A percentile compares a stretch with the other conserved stretches of the same genome.
phyloP scores from a whole-genome alignment of 2,888 invertebrate species.

The Ophonus ardosiacus region DNA sequence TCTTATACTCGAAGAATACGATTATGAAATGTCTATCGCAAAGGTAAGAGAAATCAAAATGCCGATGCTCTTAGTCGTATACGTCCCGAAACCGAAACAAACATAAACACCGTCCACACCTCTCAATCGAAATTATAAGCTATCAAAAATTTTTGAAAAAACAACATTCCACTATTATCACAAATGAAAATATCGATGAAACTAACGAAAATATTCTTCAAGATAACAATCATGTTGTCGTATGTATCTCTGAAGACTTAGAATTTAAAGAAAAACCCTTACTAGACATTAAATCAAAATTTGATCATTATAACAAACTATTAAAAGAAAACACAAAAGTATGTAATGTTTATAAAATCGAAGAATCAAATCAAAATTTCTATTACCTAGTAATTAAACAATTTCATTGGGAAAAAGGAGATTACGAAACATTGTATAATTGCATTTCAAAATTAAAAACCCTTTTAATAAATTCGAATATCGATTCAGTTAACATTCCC shows the following conservation, averaged over 20 bases:
- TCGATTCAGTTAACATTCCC: neutral
- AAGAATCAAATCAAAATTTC: neutral
- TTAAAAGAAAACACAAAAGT: neutral
- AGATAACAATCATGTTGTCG: neutral
- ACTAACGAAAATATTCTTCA: neutral
- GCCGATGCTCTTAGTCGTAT: slow-evolving; percentile 60
- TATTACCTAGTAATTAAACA: neutral
- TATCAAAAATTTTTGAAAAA: slow-evolving; percentile 18
- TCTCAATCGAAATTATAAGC: neutral
- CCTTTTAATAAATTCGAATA: slow-evolving; percentile 20
- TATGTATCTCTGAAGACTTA: no score
- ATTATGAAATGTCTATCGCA: slow-evolving; percentile 56
- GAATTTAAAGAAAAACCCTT: slow-evolving; percentile 6
- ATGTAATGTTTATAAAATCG: neutral
- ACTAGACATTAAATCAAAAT: neutral
- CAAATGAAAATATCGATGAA: slow-evolving; percentile 14
- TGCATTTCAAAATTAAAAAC: no score
- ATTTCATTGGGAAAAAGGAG: no score
- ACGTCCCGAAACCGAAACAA: slow-evolving; percentile 3
- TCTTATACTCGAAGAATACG: slow-evolving; percentile 58
- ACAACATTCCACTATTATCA: slow-evolving; percentile 12
- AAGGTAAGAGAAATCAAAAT: slow-evolving; percentile 56
- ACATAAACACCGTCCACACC: neutral
- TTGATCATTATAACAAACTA: slow-evolving; percentile 1
- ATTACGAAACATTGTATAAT: no score